Base-by-base conservation (phyloP, 2,113 vertebrate genomes). In the Onychostoma macrolepis region DNA sequence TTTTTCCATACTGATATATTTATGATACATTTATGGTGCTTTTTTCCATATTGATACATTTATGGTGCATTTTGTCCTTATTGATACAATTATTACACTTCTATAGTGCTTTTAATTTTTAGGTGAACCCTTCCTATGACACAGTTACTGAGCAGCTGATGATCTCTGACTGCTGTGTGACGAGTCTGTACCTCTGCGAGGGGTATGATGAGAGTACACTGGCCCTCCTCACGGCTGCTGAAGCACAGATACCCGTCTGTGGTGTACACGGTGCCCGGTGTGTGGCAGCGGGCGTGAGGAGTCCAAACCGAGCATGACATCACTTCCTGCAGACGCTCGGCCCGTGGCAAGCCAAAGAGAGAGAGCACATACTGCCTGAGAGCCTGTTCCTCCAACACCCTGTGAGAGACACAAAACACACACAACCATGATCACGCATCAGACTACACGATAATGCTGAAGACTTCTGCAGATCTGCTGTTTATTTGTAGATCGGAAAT, bases 161-260 rank as follows among this genome's bases (percentile, higher is more conserved):
- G 10, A 10, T 19, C 33, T 17, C 30, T 53, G 30, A 56, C 4
- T 4, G 81, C 9, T 12, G 4, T 33, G 4, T 58, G 10, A 38
- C n/a, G 28, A 2, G 8, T 21, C 11, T 58, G 56, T 95, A 98
- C 98, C 97, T 99, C 97, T 84, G 94, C 90, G 13, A 99, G 96
- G 0, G 98, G 98, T 21, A 99, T 94, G 86, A 99, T 92, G 48
- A 99, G 95, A 45, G 90, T 93, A 89, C 97, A 99, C 89, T 90
- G 94, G 38, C 97, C 96, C 33, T 97, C 95, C 86, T 98, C 97
- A 53, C 95, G 95, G 94, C 98, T 97, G 91, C 96, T 96, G 93
- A 99, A 99, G 86, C 97, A 97, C 92, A 99, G 90, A 11, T 99
- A 99, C 56, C 91, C 93, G 91, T 99, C 96, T 0, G 98, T 98